Conservation (phyloP, 2,797 vertebrate genomes). For the Gobio occitaniae region DNA sequence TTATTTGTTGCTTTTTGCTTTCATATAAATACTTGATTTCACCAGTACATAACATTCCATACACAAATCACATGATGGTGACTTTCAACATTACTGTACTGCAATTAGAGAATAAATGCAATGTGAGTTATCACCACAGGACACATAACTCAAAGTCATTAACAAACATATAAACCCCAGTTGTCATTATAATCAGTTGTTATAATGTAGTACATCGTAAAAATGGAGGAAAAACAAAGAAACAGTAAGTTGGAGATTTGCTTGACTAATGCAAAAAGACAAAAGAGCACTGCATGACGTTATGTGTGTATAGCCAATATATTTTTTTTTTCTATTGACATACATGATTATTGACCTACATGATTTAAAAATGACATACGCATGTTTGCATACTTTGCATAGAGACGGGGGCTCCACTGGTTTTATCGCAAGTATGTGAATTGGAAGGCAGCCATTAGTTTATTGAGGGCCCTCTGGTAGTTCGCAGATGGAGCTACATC, state of each 20-base stretch:
- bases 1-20: slow-evolving; percentile 3
- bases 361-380: too few species aligned
- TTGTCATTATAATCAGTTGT: neutral
- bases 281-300: too few species aligned
- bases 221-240: neutral
- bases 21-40: slow-evolving; percentile 8
- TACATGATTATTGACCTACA: too few species aligned
- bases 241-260: neutral
- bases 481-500: neutral
- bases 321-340: too few species aligned
- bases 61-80: neutral
- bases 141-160: slow-evolving; percentile 16
- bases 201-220: neutral
- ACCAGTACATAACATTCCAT: neutral
- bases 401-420: too few species aligned
- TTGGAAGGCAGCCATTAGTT: neutral
- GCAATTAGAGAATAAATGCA: neutral
- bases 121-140: neutral
- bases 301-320: too few species aligned
- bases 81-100: neutral
- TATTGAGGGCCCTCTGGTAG: neutral
- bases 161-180: neutral
- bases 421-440: neutral
- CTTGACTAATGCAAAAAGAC: neutral
- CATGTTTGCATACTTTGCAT: too few species aligned